Evolutionary conservation across 2,888 invertebrate genomes (phyloP), one percentile per base, ranked within the genome.

Genomic region (Agrilus biguttatus): DNA sequence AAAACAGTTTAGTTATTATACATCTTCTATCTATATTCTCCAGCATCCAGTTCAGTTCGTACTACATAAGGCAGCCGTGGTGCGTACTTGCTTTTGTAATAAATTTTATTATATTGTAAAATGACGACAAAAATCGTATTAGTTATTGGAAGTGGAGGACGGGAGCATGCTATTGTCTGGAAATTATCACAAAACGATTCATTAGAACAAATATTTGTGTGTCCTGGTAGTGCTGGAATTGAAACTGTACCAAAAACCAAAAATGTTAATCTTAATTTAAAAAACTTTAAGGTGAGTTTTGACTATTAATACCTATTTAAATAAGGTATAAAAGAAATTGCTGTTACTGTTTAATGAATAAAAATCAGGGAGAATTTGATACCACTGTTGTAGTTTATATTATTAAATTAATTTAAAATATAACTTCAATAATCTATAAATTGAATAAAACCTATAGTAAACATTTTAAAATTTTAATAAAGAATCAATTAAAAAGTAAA

Each of bases 81-180:
- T 40, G 35, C 12, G 19, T 37, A 21, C 21, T 21, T 21, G 5
- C 5, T 21, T 21, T 21, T 21, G 21, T 21, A 21, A 21, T 21
- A 5, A 7, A 21, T 21, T 21, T 5, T 1, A 6, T 21, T 6
- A 4, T 19, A 7, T 23, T 36, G 5, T 14, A 45, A 49, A 49
- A 66, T 65, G 65, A 47, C 55, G 12, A 70, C 72, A 41, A 73
- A 76, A 56, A 28, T 5, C 10, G 75, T 91, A 49, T 67, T 91
- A 51, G 78, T 97, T 41, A 78, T 97, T 55, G 97, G 97, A 13
- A 75, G 81, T 61, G 97, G 97, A 34, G 96, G 93, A 3, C 78
- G 97, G 52, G 97, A 98, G 68, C 95, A 97, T 70, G 92, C 92
- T 5, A 74, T 98, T 55, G 84, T 86, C 54, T 95, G 93, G 92